Conservation (phyloP, 2,113 vertebrate species). For the Erythrocercus mccallii region DNA sequence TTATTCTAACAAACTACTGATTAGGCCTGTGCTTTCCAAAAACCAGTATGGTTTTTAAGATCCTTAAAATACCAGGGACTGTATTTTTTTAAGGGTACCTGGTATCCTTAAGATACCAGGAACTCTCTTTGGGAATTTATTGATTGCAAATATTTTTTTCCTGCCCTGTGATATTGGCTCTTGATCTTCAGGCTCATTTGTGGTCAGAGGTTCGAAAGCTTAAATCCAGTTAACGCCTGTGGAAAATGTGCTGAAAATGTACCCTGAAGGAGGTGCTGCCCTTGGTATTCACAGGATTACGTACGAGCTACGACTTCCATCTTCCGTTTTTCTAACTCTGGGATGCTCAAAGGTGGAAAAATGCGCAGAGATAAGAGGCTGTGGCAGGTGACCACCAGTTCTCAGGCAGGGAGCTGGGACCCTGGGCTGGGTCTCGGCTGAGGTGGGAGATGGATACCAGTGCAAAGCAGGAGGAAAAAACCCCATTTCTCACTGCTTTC, state of each 20-base stretch:
- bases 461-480: background rate
- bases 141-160: background rate
- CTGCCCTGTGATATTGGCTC: background rate
- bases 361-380: fast-evolving
- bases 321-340: background rate
- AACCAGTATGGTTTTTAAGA: background rate
- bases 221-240: background rate
- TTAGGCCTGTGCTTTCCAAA: background rate
- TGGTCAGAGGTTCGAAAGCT: background rate
- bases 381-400: background rate
- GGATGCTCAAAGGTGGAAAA: background rate
- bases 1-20: background rate
- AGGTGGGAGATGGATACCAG: background rate
- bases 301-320: fast-evolving
- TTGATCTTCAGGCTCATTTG: background rate
- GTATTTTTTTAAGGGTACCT: background rate
- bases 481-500: conserved; percentile 4
- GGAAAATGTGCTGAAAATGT: background rate
- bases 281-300: background rate
- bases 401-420: background rate
- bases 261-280: background rate
- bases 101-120: background rate
- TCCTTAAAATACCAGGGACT: background rate
- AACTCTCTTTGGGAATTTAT: background rate
- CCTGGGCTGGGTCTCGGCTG: background rate